Evolutionary conservation across 2,113 vertebrate genomes (phyloP).

Genomic region (Parus major): DNA sequence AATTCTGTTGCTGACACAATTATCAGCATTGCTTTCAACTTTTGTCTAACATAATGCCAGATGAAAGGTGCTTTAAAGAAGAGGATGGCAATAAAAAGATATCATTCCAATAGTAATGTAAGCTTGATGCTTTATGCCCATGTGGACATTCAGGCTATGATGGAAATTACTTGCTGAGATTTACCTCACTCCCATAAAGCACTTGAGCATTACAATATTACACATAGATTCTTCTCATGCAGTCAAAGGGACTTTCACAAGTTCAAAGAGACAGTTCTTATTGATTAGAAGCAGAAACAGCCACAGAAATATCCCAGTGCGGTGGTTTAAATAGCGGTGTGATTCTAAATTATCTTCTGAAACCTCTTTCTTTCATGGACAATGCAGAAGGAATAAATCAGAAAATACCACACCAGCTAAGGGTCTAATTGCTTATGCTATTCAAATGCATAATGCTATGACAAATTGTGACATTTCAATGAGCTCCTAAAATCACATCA

Average conservation of each 20-base stretch:
- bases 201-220: neutral
- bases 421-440: neutral
- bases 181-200: constrained; percentile 7
- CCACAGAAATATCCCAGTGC: neutral
- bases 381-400: neutral
- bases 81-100: neutral
- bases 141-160: neutral
- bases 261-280: neutral
- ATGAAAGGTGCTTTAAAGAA: neutral
- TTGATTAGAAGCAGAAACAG: constrained; percentile 8
- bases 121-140: neutral
- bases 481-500: neutral
- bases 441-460: neutral
- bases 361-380: neutral
- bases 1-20: neutral
- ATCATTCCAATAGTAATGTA: neutral
- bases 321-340: neutral
- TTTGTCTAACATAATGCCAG: neutral
- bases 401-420: neutral
- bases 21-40: neutral
- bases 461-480: neutral
- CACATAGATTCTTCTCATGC: neutral
- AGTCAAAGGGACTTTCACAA: neutral
- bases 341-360: neutral
- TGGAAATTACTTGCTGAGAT: neutral